Evolutionary conservation across 2,888 invertebrate genomes (phyloP), one percentile per base, ranked within the genome.

Genomic region (Dysmachus trigonus): DNA sequence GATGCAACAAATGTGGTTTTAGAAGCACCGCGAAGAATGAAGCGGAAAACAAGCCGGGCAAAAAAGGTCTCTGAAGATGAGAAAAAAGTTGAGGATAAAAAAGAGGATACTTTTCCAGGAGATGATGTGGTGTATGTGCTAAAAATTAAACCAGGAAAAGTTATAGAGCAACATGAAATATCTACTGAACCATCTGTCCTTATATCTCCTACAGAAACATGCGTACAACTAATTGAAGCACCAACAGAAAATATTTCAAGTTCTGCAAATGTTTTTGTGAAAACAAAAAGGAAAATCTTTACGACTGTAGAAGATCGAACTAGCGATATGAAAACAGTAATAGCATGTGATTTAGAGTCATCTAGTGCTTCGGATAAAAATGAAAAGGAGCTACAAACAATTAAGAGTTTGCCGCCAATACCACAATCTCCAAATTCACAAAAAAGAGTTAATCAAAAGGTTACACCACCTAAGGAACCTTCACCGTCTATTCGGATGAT

Each of bases 271-370:
- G 94, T 96, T 0, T 95, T 96, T 88, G 95, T 96, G 0, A 96
- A 96, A 91, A 97, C 96, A 0, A 96, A 96, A 71, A 93, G 96
- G 85, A 96, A 96, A 92, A 94, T 96, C 88, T 96, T 96, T 88
- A 95, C 96, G 0, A 95, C 96, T 0, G 94, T 95, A 4, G 94
- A 94, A 1, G 90, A 91, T 30, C 90, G 91, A 0, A 81, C 18
- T 38, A 79, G 74, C 18, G 86, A 86, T 2, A 1, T 76, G n/a
- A 84, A 81, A 73, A 38, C 81, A 0, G 79, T 81, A n/a, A 86
- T 87, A 27, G 87, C 79, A 22, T 79, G 83, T 41, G 88, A 88
- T 18, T 33, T 89, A 51, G 88, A 89, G 76, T 85, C 89, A 7
- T 87, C 88, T 18, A 86, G 88, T 86, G 87, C 87, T 81, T 88